Conservation (phyloP, 2,888 invertebrate genomes). For the Odontocerum albicorne region DNA sequence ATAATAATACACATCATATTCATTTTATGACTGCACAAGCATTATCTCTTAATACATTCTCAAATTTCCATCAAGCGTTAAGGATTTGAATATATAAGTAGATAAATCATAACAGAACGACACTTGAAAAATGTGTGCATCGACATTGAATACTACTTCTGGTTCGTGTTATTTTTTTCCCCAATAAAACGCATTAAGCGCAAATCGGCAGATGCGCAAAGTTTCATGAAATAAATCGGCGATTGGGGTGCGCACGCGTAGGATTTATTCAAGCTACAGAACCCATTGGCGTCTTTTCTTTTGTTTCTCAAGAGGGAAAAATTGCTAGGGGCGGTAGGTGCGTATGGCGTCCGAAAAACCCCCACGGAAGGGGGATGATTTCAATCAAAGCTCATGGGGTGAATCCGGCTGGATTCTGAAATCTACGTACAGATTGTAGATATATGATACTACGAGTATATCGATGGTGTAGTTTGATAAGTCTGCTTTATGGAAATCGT, state of each 20-base stretch:
- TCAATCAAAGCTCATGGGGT: conserved; percentile 31
- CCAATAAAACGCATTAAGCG: not conserved
- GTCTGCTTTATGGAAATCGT: too few species aligned
- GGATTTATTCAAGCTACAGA: not conserved
- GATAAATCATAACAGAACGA: too few species aligned
- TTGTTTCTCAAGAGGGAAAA: conserved; percentile 35
- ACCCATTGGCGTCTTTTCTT: conserved; percentile 34
- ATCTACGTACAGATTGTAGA: not conserved
- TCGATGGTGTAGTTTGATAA: too few species aligned
- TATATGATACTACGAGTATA: too few species aligned
- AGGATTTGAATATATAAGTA: too few species aligned
- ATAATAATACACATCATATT: too few species aligned
- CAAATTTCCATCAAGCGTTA: too few species aligned
- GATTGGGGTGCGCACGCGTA: conserved; percentile 22
- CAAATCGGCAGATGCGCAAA: conserved; percentile 29
- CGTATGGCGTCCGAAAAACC: conserved; percentile 14
- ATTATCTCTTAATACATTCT: too few species aligned
- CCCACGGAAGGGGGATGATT: conserved; percentile 12
- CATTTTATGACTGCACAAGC: too few species aligned
- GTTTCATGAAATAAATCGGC: conserved; percentile 24
- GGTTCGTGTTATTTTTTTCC: not conserved
- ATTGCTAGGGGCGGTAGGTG: conserved; percentile 19
- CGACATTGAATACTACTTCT: not conserved
- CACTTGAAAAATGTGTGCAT: too few species aligned
- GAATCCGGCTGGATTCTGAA: not conserved